Base-by-base conservation (phyloP, 2,113 vertebrate genomes). In the Aix galericulata region DNA sequence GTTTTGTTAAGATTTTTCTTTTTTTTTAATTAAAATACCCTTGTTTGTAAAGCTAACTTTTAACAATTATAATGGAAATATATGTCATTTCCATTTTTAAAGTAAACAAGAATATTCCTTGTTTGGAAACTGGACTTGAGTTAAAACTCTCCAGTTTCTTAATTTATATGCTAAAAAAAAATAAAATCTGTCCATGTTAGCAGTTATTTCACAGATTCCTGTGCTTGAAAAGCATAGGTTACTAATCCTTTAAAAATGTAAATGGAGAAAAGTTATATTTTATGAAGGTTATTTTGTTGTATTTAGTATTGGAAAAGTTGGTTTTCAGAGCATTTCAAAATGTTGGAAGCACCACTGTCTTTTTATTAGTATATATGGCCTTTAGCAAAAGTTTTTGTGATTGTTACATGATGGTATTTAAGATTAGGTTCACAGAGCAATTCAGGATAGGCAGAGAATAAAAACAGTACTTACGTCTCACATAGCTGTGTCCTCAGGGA, bases 201-300 rank as follows among this genome's bases (percentile, higher is more conserved):
- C 98, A 98, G 97, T 97, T 98, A 97, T 98, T 98, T 98, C 97
- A 85, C 97, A 98, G 98, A 97, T 98, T 98, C 97, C 97, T 98
- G 78, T 98, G 97, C 98, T 98, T 99, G 96, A 98, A 98, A 98
- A 98, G 98, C 98, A 97, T 81, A 96, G 98, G 97, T 96, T 96
- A 97, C 98, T 98, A 98, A 98, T 98, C 98, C 98, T 98, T 98
- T 98, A 98, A 98, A 98, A 98, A 98, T 98, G 98, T 98, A 98
- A 98, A 99, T 99, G 98, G 98, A 98, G 98, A 98, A 99, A 98
- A 98, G 97, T 98, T 98, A 98, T 98, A 98, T 98, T 98, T 98
- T 98, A 99, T 99, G 99, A 99, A 99, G 99, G 98, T 98, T 98
- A 99, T 99, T 99, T 99, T 98, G 98, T 99, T 99, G 98, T 99